These are phyloP conservation scores for Oscheius onirici DNA, from an alignment of 2,888 invertebrate species.

Conservation along the genomic window DNA sequence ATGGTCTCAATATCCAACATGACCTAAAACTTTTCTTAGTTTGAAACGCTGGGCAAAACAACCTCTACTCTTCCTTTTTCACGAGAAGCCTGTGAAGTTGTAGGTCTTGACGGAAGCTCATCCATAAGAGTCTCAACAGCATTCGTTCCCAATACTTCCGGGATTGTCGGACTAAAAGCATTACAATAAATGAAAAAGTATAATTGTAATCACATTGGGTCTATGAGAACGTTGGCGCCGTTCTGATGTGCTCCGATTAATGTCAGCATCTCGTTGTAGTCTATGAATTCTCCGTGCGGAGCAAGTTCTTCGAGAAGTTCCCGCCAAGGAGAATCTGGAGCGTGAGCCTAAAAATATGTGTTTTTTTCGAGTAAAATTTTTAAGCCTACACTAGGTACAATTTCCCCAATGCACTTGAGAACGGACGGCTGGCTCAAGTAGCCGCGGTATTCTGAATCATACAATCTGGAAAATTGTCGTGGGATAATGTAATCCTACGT, in stretches of 20 bases:
- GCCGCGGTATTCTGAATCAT: slow-evolving; percentile 27
- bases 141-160: slow-evolving; percentile 42
- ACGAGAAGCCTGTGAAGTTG: slow-evolving; percentile 37
- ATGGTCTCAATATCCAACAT: slow-evolving; percentile 38
- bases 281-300: slow-evolving; percentile 32
- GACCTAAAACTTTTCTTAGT: slow-evolving; percentile 6
- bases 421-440: slow-evolving; percentile 29
- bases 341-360: slow-evolving; percentile 19
- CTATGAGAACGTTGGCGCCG: not conserved
- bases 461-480: slow-evolving; percentile 19
- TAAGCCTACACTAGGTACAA: slow-evolving; percentile 29
- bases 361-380: not conserved
- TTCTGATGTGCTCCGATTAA: slow-evolving; percentile 12
- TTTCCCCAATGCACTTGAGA: slow-evolving; percentile 34
- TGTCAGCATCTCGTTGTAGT: slow-evolving; percentile 18
- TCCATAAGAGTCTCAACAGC: slow-evolving; percentile 35
- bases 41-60: no score
- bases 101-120: slow-evolving; percentile 38
- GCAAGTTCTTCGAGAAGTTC: slow-evolving; percentile 26
- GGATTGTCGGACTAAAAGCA: slow-evolving; percentile 21
- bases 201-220: slow-evolving; percentile 10
- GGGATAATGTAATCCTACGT: not conserved
- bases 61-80: slow-evolving; percentile 40
- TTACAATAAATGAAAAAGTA: not conserved
- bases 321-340: slow-evolving; percentile 25